Evolutionary conservation across 1,140 invertebrate species (phyloP).

Genomic region (Portunus trituberculatus): DNA sequence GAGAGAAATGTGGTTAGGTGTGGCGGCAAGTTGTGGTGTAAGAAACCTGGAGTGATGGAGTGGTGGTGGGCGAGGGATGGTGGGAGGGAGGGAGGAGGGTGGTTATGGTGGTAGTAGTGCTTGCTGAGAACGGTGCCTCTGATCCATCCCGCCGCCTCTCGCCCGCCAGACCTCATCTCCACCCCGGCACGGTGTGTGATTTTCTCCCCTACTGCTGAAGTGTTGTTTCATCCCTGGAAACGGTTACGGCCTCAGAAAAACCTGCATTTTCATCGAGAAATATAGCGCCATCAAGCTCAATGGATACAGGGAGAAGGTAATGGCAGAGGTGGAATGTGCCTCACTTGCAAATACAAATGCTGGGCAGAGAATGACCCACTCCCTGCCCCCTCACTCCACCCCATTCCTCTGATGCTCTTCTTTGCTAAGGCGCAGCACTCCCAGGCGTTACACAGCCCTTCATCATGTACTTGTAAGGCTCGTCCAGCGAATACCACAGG

Average conservation of each 20-base stretch:
- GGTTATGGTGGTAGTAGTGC: background rate
- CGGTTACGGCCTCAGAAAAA: constrained; percentile 18
- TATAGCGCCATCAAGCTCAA: constrained; percentile 1
- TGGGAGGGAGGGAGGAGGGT: background rate
- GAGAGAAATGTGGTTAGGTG: too few relatives aligned
- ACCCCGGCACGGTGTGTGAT: background rate
- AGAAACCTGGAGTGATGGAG: background rate
- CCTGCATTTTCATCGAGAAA: constrained; percentile 13
- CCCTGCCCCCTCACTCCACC: background rate
- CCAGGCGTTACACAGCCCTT: background rate
- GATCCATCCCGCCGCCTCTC: background rate
- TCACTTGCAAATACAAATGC: constrained; percentile 14
- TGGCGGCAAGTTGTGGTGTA: too few relatives aligned
- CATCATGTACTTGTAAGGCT: background rate
- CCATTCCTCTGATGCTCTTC: background rate
- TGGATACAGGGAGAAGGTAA: constrained; percentile 21
- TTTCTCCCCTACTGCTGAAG: constrained; percentile 8
- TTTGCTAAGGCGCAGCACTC: background rate
- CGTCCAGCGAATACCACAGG: background rate
- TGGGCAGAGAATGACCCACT: background rate
- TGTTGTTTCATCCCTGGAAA: constrained; percentile 22
- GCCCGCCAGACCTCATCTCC: background rate
- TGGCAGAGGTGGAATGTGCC: constrained; percentile 17
- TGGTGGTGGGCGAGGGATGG: background rate
- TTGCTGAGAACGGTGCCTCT: background rate